These are phyloP conservation scores for Coluber constrictor DNA, from an alignment of 2,797 vertebrate species.

Conservation along the genomic window DNA sequence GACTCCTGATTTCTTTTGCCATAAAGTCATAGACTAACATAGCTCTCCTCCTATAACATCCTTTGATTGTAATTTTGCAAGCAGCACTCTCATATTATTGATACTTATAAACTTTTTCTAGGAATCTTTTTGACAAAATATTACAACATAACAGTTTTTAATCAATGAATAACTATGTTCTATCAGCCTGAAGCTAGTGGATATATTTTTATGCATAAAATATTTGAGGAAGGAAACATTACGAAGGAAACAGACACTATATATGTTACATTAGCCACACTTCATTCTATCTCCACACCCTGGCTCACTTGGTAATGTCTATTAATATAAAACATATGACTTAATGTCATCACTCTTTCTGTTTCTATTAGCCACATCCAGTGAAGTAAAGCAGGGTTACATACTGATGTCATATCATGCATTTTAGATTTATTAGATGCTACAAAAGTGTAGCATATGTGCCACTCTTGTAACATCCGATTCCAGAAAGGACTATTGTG, in stretches of 20 bases:
- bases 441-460: neutral
- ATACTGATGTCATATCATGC: neutral
- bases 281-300: neutral
- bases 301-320: neutral
- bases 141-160: neutral
- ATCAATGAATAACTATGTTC: neutral
- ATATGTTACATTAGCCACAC: neutral
- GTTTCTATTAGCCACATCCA: neutral
- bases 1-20: neutral
- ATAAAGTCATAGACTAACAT: neutral
- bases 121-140: neutral
- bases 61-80: neutral
- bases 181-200: neutral
- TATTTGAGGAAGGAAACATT: neutral
- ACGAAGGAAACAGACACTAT: neutral
- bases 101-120: neutral
- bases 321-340: neutral
- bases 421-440: conserved; percentile 5
- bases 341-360: neutral
- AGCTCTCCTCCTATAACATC: neutral
- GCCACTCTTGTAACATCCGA: neutral
- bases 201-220: neutral
- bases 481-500: neutral
- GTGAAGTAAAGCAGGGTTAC: neutral
- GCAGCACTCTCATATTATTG: neutral